Evolutionary conservation across 1,140 invertebrate genomes (phyloP).

Genomic region (Sycophila sp.): DNA sequence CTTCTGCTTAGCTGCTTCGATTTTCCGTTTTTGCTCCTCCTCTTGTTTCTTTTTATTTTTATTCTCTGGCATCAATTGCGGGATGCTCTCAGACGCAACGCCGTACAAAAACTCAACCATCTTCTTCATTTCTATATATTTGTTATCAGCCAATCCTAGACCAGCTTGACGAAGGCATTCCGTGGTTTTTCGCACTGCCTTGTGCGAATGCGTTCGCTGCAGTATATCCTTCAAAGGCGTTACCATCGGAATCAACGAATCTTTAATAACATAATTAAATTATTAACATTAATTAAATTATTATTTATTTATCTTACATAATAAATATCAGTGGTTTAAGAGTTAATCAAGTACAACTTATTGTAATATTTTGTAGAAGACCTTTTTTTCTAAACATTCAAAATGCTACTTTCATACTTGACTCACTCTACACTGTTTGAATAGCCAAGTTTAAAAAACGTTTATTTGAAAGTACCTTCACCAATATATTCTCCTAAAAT

Average conservation of each 20-base stretch:
- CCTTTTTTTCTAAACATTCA: too few relatives aligned
- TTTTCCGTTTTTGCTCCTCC: slow-evolving; percentile 48
- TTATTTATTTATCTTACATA: too few relatives aligned
- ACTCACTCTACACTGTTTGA: too few relatives aligned
- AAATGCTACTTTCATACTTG: too few relatives aligned
- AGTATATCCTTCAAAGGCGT: slow-evolving; percentile 86
- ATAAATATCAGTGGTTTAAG: too few relatives aligned
- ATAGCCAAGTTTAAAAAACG: too few relatives aligned
- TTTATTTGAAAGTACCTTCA: slow-evolving; percentile 57
- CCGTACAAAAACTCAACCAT: slow-evolving; percentile 86
- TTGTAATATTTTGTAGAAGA: too few relatives aligned
- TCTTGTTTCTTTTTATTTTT: slow-evolving; percentile 66
- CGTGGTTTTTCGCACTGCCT: slow-evolving; percentile 81
- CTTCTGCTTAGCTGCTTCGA: slow-evolving; percentile 62
- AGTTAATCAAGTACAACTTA: too few relatives aligned
- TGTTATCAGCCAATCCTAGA: slow-evolving; percentile 83
- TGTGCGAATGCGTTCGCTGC: slow-evolving; percentile 79
- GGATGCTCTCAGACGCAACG: slow-evolving; percentile 81
- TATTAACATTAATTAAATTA: too few relatives aligned
- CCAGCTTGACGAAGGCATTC: slow-evolving; percentile 83
- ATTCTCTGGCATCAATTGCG: slow-evolving; percentile 70
- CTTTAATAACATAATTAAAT: neutral
- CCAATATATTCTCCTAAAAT: slow-evolving; percentile 84
- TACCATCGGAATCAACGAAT: slow-evolving; percentile 77
- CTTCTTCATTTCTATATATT: slow-evolving; percentile 75